Evolutionary conservation across 2,888 invertebrate species (phyloP), one percentile per base, ranked within the genome.

Genomic region (Lamproptera curius): DNA sequence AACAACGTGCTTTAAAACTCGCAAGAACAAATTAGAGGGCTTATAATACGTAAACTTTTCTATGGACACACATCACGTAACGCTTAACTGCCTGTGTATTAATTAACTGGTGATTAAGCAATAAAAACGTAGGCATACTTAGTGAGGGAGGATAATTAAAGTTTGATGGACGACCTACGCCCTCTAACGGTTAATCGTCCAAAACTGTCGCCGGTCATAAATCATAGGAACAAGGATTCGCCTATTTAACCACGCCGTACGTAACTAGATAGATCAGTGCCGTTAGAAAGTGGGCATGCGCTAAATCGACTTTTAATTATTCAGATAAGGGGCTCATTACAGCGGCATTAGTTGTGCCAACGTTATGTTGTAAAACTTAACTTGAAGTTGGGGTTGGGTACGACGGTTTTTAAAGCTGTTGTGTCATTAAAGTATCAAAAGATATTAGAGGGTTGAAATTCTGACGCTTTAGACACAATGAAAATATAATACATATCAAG

Each of bases 221-320:
- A 78, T 79, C 75, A 79, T 54, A 35, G 51, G 59, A 56, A 71
- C 63, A 66, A 65, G 70, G 79, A 78, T 75, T 70, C 77, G 68
- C 70, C 71, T 61, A 71, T 73, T 76, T 77, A 70, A 63, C 59
- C 23, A 55, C 67, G 70, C 73, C 56, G 51, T 50, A 59, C 47
- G 50, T 59, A 53, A 62, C 44, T 51, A 52, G 50, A 57, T 55
- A 63, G 62, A 63, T 63, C 63, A 59, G 61, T 50, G 59, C 59
- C 67, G 73, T 70, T 78, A 77, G 84, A 85, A 82, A 85, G 84
- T 65, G 57, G 55, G 57, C 58, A 5, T 68, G 69, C 62, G 62
- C 76, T 61, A 82, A 87, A 87, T 87, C 86, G 83, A 81, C 74
- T 86, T 87, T 87, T 87, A 87, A 87, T 87, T 86, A 86, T 76